Base-by-base conservation (phyloP, 2,113 vertebrate species). In the Dolichallabes microphthalmus region DNA sequence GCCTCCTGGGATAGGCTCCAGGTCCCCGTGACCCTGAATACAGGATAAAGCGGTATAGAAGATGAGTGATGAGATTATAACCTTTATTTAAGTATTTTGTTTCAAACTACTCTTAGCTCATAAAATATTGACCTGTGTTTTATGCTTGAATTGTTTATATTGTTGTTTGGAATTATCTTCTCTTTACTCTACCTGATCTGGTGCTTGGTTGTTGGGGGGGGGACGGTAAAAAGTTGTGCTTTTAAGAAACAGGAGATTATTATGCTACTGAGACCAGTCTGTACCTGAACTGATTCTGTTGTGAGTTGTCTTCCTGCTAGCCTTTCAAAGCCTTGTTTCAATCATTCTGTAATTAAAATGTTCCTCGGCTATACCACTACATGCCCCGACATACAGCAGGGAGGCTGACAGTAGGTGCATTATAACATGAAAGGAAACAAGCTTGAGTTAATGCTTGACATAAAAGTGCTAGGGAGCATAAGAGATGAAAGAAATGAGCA, bases 301-400 rank as follows among this genome's bases (percentile, higher is more conserved):
- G 61, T 50, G 45, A 27, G 27, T 64, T n/a, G 66, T 81, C 79
- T 81, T 61, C 52, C 55, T 63, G 8, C 25, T 79, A 55, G 77
- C 9, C 9, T 58, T 57, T 58, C 32, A 61, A 79, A 79, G 58
- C 32, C 79, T 5, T 27, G 15, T 52, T 81, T 81, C 27, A 81
- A 81, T 64, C 35, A 64, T 50, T 64, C 60, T 81, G 60, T 66
- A 81, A 66, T 64, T 64, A 81, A 52, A 81, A 81, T 66, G 79
- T 81, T 81, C 61, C 25, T n/a, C 22, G 2, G 78, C 20, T 80
- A 61, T 32, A 63, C 11, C 15, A 13, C 32, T 80, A 80, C 78
- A 50, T 52, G 79, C 14, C 39, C 60, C 30, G 61, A 66, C 79
- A 66, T 64, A 81, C 32, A 66, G 58, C 61, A 52, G 58, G 32